Conservation (phyloP, 2,113 vertebrate species). For the Dasyurus viverrinus region DNA sequence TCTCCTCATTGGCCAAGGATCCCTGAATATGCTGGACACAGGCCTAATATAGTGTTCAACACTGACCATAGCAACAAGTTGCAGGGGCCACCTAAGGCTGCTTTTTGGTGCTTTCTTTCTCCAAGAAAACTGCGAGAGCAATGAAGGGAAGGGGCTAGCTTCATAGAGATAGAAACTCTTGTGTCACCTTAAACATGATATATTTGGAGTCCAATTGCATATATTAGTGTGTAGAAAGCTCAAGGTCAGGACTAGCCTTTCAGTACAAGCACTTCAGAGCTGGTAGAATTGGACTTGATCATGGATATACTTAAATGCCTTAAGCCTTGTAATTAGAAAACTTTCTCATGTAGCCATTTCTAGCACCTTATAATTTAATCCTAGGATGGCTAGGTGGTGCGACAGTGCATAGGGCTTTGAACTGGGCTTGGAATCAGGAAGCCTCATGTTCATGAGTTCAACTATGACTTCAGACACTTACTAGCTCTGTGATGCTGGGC, state of each 20-base stretch:
- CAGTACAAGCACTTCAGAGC: neutral
- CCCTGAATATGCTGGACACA: neutral
- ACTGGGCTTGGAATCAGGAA: no score
- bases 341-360: neutral
- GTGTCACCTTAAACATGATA: neutral
- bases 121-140: neutral
- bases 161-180: neutral
- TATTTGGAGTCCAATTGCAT: neutral
- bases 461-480: no score
- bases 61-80: neutral
- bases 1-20: neutral
- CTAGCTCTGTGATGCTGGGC: no score
- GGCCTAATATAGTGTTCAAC: neutral
- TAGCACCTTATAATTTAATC: neutral
- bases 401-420: no score
- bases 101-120: neutral
- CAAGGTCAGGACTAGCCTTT: neutral
- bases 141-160: no score
- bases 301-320: neutral
- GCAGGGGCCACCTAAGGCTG: neutral
- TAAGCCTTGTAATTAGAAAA: neutral
- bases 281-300: neutral
- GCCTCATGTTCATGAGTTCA: no score
- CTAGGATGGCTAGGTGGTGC: no score
- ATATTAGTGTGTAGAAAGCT: neutral